A percentile compares a stretch with the other conserved stretches of the same genome.
Conservation (phyloP, 1,140 invertebrate species). For the Zophobas morio region DNA sequence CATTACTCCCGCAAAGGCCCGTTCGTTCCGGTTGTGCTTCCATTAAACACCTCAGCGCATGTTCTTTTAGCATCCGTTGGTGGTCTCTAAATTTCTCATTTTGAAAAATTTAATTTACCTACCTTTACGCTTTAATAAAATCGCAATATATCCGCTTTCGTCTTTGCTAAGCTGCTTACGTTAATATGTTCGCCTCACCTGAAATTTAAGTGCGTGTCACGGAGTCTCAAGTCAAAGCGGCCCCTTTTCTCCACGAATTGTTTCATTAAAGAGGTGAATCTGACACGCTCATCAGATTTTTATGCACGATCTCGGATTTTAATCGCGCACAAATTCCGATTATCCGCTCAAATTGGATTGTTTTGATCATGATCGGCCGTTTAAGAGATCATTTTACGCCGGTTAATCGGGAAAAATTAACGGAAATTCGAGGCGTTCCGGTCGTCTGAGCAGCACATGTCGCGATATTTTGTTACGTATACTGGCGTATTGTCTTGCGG, state of each 20-base stretch:
- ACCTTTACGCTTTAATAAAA: neutral
- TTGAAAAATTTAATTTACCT: slow-evolving; percentile 3
- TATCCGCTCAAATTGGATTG: slow-evolving; percentile 25
- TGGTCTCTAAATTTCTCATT: neutral
- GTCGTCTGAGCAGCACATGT: neutral
- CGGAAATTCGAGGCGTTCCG: neutral
- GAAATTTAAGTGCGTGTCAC: slow-evolving; percentile 3
- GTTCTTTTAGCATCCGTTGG: no score
- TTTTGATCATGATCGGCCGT: slow-evolving; percentile 11
- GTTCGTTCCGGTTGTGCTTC: no score
- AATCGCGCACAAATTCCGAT: slow-evolving; percentile 30
- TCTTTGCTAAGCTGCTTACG: slow-evolving; percentile 23
- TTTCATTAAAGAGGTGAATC: slow-evolving; percentile 23
- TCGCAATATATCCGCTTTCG: slow-evolving; percentile 12
- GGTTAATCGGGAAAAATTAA: neutral
- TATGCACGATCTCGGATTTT: slow-evolving; percentile 29
- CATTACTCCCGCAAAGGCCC: no score
- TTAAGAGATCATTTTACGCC: no score
- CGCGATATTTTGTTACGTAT: neutral
- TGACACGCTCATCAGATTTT: slow-evolving; percentile 30
- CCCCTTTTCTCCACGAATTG: slow-evolving; percentile 11
- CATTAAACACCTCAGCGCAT: no score
- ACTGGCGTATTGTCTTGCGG: neutral
- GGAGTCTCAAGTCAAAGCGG: neutral
- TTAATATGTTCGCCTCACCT: slow-evolving; percentile 31